Evolutionary conservation across 1,140 invertebrate species (phyloP).

Genomic region (Linepithema humile): DNA sequence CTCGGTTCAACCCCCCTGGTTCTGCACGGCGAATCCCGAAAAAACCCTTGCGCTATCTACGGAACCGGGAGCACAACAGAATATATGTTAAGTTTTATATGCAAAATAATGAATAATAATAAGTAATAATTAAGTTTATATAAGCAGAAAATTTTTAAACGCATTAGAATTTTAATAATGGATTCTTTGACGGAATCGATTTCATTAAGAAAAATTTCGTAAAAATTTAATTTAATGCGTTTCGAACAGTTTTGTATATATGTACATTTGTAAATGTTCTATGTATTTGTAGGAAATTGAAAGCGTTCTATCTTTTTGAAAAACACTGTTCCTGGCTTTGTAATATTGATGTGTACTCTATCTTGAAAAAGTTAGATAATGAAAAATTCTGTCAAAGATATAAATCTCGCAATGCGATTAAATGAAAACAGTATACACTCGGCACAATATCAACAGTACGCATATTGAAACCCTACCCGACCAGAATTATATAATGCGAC

Average conservation of each 20-base stretch:
- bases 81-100: too few relatives aligned
- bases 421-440: background rate
- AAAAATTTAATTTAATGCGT: background rate
- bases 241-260: background rate
- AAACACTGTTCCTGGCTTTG: background rate
- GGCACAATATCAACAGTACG: background rate
- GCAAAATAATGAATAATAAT: too few relatives aligned
- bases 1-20: too few relatives aligned
- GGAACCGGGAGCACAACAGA: too few relatives aligned
- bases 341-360: background rate
- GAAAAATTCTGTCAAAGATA: background rate
- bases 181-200: background rate
- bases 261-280: background rate
- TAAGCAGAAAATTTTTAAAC: background rate
- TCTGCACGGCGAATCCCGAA: too few relatives aligned
- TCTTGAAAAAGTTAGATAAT: conserved; percentile 9
- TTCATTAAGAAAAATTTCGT: background rate
- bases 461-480: background rate
- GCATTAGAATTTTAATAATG: background rate
- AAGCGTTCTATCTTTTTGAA: background rate
- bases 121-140: background rate
- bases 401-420: background rate
- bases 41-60: too few relatives aligned
- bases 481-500: conserved; percentile 35
- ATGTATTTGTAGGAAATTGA: background rate